A percentile compares a stretch with the other conserved stretches of the same genome.
Evolutionary conservation across 2,888 invertebrate genomes (phyloP).

Genomic region (Cheilosia vulpina): DNA sequence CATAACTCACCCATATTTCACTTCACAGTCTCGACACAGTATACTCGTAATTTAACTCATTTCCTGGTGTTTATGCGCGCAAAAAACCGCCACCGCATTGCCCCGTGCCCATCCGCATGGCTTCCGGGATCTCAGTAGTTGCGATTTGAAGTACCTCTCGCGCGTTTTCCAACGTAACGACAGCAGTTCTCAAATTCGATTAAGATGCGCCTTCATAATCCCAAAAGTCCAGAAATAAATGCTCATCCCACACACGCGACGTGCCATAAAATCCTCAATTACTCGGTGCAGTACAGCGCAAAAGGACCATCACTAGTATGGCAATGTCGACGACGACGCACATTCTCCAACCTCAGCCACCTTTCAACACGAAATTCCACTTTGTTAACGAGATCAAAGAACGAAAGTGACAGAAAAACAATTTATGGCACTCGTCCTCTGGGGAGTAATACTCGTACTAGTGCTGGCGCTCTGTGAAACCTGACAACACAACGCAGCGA

Average conservation of each 20-base stretch:
- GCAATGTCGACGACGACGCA: background rate
- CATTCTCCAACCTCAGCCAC: conserved; percentile 36
- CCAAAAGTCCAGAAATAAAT: conserved; percentile 68
- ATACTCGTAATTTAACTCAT: conserved; percentile 49
- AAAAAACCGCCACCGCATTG: conserved; percentile 2
- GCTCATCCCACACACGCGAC: conserved; percentile 53
- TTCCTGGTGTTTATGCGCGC: conserved; percentile 61
- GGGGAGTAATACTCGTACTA: conserved; percentile 19
- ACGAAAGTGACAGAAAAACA: conserved; percentile 73
- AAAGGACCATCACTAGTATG: conserved; percentile 1
- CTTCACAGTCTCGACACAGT: conserved; percentile 29
- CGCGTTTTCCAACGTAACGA: conserved; percentile 21
- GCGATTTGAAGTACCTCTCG: conserved; percentile 55
- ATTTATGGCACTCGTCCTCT: conserved; percentile 60
- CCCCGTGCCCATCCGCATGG: conserved; percentile 12
- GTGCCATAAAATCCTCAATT: conserved; percentile 63
- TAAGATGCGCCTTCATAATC: conserved; percentile 58
- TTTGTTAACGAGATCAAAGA: conserved; percentile 75
- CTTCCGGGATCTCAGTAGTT: conserved; percentile 62
- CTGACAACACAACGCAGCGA: too few relatives aligned
- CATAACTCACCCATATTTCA: conserved; percentile 55
- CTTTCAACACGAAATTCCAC: conserved; percentile 68
- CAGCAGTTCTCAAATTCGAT: conserved; percentile 70
- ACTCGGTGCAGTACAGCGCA: conserved; percentile 14
- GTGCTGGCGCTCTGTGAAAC: conserved; percentile 23